Conservation (phyloP, 1,140 invertebrate species). For the Episyrphus balteatus region DNA sequence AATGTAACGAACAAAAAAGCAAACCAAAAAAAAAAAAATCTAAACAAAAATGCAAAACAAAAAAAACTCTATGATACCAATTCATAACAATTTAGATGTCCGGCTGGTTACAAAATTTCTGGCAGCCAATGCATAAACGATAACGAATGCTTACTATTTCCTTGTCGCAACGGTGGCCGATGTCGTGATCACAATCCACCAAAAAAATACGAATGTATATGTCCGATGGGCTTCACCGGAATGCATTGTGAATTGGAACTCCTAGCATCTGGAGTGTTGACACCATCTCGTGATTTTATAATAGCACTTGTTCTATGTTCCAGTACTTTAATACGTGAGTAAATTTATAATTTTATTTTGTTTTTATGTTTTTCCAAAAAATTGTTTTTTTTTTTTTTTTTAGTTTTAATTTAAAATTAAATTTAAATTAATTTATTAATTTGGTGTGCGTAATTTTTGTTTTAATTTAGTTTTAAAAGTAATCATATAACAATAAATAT, state of each 20-base stretch:
- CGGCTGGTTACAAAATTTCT: conserved; percentile 50
- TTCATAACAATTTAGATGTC: conserved; percentile 49
- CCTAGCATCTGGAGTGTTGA: conserved; percentile 61
- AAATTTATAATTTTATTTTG: no score
- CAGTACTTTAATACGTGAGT: conserved; percentile 65
- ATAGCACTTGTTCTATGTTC: conserved; percentile 67
- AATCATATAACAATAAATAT: no score
- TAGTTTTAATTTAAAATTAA: not conserved
- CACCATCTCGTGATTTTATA: conserved; percentile 71
- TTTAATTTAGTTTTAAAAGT: no score
- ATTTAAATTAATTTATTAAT: not conserved
- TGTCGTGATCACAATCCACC: conserved; percentile 58
- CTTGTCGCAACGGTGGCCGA: conserved; percentile 62
- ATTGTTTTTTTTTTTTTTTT: not conserved
- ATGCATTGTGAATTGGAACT: conserved; percentile 66
- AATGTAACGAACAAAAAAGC: not conserved
- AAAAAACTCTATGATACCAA: conserved; percentile 5
- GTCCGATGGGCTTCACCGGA: conserved; percentile 63
- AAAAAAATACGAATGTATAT: conserved; percentile 61
- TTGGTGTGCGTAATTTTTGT: no score
- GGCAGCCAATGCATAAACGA: conserved; percentile 58
- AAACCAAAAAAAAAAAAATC: conserved; percentile 6
- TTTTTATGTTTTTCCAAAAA: not conserved
- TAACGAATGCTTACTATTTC: conserved; percentile 57
- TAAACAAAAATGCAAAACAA: conserved; percentile 13